A percentile compares a stretch with the other conserved stretches of the same genome.
Conservation (phyloP, 2,888 invertebrate genomes). For the Ophion ellenae region DNA sequence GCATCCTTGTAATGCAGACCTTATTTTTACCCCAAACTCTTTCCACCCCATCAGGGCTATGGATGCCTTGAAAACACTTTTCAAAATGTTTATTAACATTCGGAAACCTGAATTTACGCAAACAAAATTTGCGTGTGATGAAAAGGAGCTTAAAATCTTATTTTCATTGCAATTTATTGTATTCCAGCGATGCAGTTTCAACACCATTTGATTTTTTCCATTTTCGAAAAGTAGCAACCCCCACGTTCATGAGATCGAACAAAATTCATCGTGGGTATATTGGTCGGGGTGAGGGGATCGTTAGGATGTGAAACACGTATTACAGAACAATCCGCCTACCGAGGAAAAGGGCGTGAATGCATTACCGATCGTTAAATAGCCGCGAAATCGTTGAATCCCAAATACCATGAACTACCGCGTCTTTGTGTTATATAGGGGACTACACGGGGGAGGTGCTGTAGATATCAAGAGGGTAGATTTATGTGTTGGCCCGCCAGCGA, state of each 20-base stretch:
- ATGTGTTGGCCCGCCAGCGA: conserved; percentile 58
- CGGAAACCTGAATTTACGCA: too few species aligned
- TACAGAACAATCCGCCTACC: background rate
- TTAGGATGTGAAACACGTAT: conserved; percentile 18
- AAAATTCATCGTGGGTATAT: background rate
- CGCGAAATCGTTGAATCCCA: conserved; percentile 53
- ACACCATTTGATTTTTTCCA: background rate
- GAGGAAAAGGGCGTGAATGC: conserved; percentile 19
- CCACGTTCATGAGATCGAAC: background rate
- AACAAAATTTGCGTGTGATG: background rate
- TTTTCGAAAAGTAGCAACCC: background rate
- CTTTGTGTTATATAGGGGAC: conserved; percentile 18
- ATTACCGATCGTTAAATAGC: conserved; percentile 57
- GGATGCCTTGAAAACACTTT: background rate
- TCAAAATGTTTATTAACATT: background rate
- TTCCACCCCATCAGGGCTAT: too few species aligned
- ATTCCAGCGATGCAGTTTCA: background rate
- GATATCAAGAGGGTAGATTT: conserved; percentile 58
- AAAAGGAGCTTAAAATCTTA: background rate
- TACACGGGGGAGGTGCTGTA: conserved; percentile 34
- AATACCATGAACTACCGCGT: conserved; percentile 38
- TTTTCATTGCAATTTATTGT: background rate
- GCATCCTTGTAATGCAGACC: background rate
- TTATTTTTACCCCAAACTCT: background rate
- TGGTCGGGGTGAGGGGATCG: background rate